Conservation (phyloP, 1,140 invertebrate species). For the Drosophila seguyi region DNA sequence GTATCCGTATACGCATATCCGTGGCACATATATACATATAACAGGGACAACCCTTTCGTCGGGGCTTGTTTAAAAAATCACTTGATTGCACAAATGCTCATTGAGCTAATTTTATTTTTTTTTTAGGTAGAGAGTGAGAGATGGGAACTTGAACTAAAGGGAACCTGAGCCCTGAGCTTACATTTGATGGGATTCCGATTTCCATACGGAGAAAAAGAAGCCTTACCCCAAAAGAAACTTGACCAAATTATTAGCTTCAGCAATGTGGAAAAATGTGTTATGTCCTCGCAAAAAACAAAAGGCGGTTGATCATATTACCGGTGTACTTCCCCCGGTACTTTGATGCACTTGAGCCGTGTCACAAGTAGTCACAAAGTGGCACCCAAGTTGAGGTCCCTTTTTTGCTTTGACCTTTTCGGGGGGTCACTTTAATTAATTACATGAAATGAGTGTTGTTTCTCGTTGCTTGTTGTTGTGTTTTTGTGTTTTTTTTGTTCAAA, state of each 20-base stretch:
- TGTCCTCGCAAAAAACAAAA: constrained; percentile 25
- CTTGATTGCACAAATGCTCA: constrained; percentile 84
- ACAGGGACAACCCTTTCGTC: constrained; percentile 21
- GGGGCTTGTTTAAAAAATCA: constrained; percentile 72
- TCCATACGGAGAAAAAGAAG: constrained; percentile 54
- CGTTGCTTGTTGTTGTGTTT: neutral
- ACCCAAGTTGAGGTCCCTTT: constrained; percentile 17
- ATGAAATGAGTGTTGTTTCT: constrained; percentile 39
- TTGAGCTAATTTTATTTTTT: constrained; percentile 79
- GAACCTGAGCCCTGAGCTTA: constrained; percentile 70
- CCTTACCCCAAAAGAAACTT: constrained; percentile 28
- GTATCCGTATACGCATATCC: constrained; percentile 17
- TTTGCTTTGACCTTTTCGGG: constrained; percentile 29
- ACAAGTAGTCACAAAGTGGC: constrained; percentile 42
- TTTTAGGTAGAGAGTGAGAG: neutral
- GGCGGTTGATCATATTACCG: constrained; percentile 4
- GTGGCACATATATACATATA: neutral
- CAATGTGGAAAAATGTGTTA: constrained; percentile 59
- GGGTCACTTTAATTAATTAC: constrained; percentile 57
- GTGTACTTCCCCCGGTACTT: constrained; percentile 6
- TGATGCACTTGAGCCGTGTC: constrained; percentile 57
- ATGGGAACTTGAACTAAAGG: constrained; percentile 18
- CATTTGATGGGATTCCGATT: constrained; percentile 77
- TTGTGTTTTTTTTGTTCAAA: constrained; percentile 9
- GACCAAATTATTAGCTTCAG: constrained; percentile 58